Percentiles rank a stretch among this genome's conserved stretches.
phyloP scores from a whole-genome alignment of 2,888 invertebrate genomes.

The Hydrotaea diabolus region DNA sequence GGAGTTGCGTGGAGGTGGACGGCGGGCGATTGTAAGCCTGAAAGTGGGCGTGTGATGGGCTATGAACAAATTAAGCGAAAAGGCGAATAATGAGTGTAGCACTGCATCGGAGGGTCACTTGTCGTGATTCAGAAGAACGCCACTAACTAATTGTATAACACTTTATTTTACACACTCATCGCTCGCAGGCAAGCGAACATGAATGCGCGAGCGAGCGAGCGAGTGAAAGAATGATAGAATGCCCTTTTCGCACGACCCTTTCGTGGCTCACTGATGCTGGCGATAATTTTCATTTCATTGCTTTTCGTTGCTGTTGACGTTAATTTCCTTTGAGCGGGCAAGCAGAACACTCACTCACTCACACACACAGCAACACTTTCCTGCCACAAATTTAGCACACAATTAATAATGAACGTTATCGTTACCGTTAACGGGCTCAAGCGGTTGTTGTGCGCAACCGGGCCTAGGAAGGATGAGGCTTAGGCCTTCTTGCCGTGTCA shows the following conservation, averaged over 20 bases:
- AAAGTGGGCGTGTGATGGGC: not conserved
- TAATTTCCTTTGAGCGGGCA: not conserved
- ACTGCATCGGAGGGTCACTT: conserved; percentile 6
- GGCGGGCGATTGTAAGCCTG: not conserved
- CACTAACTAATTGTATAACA: conserved; percentile 17
- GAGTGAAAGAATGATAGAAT: no score
- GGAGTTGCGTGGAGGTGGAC: not conserved
- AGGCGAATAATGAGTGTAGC: conserved; percentile 9
- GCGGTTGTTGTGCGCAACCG: not conserved
- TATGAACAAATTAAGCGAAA: not conserved
- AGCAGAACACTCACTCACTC: not conserved
- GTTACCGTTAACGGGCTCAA: not conserved
- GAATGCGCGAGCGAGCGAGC: no score
- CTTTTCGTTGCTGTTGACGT: not conserved
- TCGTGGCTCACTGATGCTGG: not conserved
- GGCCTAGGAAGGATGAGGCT: not conserved
- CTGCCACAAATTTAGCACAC: not conserved
- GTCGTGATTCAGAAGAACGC: not conserved
- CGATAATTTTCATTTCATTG: not conserved
- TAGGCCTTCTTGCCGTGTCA: not conserved
- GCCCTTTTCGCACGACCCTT: not conserved
- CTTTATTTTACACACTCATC: conserved; percentile 22
- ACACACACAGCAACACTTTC: not conserved
- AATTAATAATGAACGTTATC: conserved; percentile 11
- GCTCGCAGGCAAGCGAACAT: not conserved